A percentile compares a stretch with the other conserved stretches of the same genome.
These are phyloP conservation scores for Embiotoca jacksoni DNA, from an alignment of 2,113 vertebrate species.

Conservation along the genomic window DNA sequence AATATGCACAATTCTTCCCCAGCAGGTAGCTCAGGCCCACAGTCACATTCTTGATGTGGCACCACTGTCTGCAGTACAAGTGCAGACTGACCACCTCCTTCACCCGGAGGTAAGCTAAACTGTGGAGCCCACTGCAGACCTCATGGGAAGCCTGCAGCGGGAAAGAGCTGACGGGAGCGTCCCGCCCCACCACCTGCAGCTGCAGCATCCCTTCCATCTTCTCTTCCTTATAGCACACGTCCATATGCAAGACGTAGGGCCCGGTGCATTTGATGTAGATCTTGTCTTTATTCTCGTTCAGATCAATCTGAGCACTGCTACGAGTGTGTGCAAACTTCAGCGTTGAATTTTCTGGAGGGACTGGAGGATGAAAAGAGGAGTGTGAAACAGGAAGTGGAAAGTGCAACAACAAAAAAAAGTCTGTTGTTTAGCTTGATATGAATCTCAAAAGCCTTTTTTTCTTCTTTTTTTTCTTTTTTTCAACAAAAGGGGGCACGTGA, in stretches of 20 bases:
- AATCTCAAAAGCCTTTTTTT: background rate
- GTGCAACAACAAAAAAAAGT: background rate
- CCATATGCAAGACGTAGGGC: conserved; percentile 63
- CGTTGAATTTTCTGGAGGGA: accelerated
- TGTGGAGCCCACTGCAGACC: conserved; percentile 57
- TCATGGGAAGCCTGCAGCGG: accelerated
- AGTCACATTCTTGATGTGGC: conserved; percentile 11
- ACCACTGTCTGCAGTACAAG: accelerated
- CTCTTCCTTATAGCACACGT: background rate
- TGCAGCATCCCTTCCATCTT: background rate
- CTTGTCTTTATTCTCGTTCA: background rate
- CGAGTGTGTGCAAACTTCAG: accelerated
- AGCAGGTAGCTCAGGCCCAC: conserved; percentile 66
- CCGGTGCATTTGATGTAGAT: conserved; percentile 62
- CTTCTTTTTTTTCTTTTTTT: background rate
- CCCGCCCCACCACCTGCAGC: background rate
- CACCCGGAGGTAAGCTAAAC: conserved; percentile 30
- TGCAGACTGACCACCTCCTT: conserved; percentile 17
- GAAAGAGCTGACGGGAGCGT: background rate
- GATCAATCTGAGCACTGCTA: background rate
- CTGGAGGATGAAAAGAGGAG: conserved; percentile 34
- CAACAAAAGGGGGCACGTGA: too few species aligned
- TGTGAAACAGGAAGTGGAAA: conserved; percentile 1
- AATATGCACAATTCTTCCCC: conserved; percentile 26
- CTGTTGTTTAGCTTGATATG: conserved; percentile 1